These are phyloP conservation scores for Dryas iulia DNA, from an alignment of 1,140 invertebrate species.

Conservation along the genomic window DNA sequence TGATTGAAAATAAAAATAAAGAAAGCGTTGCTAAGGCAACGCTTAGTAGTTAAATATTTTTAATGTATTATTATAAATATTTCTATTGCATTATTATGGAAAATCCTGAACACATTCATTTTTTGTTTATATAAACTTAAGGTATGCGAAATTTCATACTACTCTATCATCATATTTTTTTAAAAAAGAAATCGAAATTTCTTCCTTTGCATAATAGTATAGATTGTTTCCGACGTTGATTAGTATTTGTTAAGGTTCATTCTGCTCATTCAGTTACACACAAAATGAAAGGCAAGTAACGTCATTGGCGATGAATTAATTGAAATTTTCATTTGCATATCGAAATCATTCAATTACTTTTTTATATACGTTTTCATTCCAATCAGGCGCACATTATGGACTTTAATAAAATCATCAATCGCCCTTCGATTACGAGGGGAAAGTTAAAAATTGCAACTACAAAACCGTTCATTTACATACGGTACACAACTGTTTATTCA, in stretches of 20 bases:
- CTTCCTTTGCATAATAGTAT: background rate
- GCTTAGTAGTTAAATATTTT: too few relatives aligned
- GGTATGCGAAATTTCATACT: too few relatives aligned
- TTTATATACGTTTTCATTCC: constrained; percentile 38
- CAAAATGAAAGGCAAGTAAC: constrained; percentile 15
- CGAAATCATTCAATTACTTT: constrained; percentile 40
- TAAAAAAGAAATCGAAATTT: background rate
- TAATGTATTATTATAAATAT: too few relatives aligned
- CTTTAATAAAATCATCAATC: constrained; percentile 37
- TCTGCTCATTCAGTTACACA: background rate
- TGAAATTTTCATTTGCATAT: constrained; percentile 39
- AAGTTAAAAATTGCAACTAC: constrained; percentile 25
- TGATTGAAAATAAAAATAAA: too few relatives aligned
- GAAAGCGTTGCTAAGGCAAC: too few relatives aligned
- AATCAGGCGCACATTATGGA: constrained; percentile 34
- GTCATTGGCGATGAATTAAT: constrained; percentile 31
- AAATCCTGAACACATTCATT: too few relatives aligned
- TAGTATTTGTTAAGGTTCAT: background rate
- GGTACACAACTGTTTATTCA: background rate
- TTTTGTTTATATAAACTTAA: too few relatives aligned
- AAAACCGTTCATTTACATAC: constrained; percentile 20
- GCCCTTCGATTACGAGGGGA: constrained; percentile 22
- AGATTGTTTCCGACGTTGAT: background rate
- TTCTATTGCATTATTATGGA: too few relatives aligned
- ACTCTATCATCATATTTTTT: too few relatives aligned